phyloP scores from a whole-genome alignment of 2,888 invertebrate genomes.

The Drosophila picticornis region DNA sequence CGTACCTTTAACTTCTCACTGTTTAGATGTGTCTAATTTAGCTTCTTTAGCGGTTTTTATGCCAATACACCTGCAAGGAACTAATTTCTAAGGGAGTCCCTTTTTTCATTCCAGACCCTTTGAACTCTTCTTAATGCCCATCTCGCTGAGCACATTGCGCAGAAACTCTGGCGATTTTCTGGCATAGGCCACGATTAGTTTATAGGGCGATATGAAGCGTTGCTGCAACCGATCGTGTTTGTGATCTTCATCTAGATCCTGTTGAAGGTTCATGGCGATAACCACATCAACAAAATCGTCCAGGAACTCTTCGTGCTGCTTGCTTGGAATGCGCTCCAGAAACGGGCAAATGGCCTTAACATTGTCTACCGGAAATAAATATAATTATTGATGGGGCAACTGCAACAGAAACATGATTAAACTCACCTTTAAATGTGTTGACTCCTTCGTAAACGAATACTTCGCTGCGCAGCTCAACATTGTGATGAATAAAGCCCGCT shows the following conservation, averaged over 20 bases:
- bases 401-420: rapidly evolving
- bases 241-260: slow-evolving; percentile 83
- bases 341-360: slow-evolving; percentile 90
- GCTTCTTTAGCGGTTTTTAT: background rate
- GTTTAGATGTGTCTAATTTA: background rate
- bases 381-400: background rate
- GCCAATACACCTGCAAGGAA: background rate
- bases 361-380: slow-evolving; percentile 86
- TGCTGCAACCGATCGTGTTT: slow-evolving; percentile 69
- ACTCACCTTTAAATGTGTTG: slow-evolving; percentile 87
- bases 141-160: slow-evolving; percentile 38
- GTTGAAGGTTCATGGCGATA: slow-evolving; percentile 70
- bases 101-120: slow-evolving; percentile 24
- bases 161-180: slow-evolving; percentile 78
- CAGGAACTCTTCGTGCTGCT: slow-evolving; percentile 88
- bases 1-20: background rate
- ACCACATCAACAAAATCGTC: slow-evolving; percentile 87
- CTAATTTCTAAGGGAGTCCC: background rate
- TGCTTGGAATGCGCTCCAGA: slow-evolving; percentile 87
- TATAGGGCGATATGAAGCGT: slow-evolving; percentile 86
- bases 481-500: slow-evolving; percentile 87
- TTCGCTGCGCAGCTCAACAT: slow-evolving; percentile 87
- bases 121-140: slow-evolving; percentile 2
- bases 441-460: slow-evolving; percentile 87
- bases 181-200: slow-evolving; percentile 86